These are phyloP conservation scores for Cephonodes hylas DNA, from an alignment of 2,888 invertebrate genomes.

Conservation along the genomic window DNA sequence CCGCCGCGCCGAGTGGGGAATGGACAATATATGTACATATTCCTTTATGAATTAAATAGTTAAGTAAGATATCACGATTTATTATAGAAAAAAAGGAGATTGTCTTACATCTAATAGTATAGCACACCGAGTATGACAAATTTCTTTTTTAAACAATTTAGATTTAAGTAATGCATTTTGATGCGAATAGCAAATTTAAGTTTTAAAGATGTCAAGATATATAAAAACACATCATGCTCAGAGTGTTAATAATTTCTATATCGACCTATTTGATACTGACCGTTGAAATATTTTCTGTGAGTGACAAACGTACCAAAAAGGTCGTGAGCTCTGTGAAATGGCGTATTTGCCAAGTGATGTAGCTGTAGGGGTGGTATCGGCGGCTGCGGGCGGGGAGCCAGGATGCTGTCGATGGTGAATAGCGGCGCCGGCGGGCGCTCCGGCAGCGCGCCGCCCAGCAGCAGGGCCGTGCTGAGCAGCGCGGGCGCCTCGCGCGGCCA, in stretches of 20 bases:
- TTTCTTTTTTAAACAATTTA: no score
- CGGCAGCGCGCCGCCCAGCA: slow-evolving; percentile 73
- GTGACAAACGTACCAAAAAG: slow-evolving; percentile 85
- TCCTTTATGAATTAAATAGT: no score
- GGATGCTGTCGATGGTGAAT: slow-evolving; percentile 93
- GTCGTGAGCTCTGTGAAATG: slow-evolving; percentile 86
- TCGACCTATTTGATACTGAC: background rate
- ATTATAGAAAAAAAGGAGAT: no score
- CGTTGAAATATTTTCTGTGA: slow-evolving; percentile 5
- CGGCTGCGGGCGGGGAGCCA: slow-evolving; percentile 86
- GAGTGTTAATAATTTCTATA: background rate
- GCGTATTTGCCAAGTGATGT: slow-evolving; percentile 83
- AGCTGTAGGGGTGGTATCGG: slow-evolving; percentile 80
- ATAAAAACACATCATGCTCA: no score
- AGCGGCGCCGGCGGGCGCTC: slow-evolving; percentile 80
- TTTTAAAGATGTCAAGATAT: no score
- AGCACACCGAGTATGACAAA: no score
- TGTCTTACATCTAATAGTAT: no score
- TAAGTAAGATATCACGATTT: no score
- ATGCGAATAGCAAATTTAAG: no score
- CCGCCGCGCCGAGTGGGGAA: no score
- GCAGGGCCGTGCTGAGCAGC: slow-evolving; percentile 76
- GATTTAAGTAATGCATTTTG: no score
- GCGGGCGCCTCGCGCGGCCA: slow-evolving; percentile 72
- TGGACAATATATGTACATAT: no score